Conservation (phyloP, 1,140 invertebrate species). For the Drosophila persimilis region DNA sequence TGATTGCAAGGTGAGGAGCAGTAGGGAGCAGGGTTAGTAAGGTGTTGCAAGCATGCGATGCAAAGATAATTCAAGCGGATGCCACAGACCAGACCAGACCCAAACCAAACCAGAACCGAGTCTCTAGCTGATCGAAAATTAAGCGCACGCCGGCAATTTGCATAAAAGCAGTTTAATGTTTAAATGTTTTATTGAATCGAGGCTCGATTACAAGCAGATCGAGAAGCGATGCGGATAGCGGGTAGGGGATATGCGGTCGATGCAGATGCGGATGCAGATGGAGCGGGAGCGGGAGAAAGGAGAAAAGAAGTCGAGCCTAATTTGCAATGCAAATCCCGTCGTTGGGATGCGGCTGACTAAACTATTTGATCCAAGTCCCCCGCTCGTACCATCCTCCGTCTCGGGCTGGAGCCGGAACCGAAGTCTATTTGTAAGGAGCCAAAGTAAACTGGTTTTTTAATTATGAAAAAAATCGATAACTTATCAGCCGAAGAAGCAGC, state of each 20-base stretch:
- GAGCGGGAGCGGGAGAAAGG: slow-evolving; percentile 1
- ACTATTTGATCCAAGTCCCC: slow-evolving; percentile 44
- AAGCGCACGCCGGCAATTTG: slow-evolving; percentile 80
- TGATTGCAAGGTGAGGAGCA: slow-evolving; percentile 11
- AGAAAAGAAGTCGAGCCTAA: slow-evolving; percentile 52
- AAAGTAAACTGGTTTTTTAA: slow-evolving; percentile 70
- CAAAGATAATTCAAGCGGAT: slow-evolving; percentile 67
- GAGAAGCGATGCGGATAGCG: not conserved
- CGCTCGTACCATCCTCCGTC: slow-evolving; percentile 4
- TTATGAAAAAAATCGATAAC: slow-evolving; percentile 63
- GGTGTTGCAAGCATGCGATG: slow-evolving; percentile 75
- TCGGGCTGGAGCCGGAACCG: slow-evolving; percentile 32
- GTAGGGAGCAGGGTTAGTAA: slow-evolving; percentile 29
- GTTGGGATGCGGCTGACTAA: slow-evolving; percentile 22
- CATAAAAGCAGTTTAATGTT: slow-evolving; percentile 82
- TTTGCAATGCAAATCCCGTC: slow-evolving; percentile 71
- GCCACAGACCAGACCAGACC: slow-evolving; percentile 30
- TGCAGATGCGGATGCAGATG: not conserved
- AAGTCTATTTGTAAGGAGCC: slow-evolving; percentile 60
- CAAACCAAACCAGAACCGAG: slow-evolving; percentile 23
- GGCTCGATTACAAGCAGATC: slow-evolving; percentile 58
- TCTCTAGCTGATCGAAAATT: slow-evolving; percentile 53
- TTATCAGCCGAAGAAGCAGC: slow-evolving; percentile 33
- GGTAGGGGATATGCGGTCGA: too few species aligned
- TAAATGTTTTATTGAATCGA: slow-evolving; percentile 80